phyloP scores from a whole-genome alignment of 2,888 invertebrate genomes.

The Dexiosoma caninum region DNA sequence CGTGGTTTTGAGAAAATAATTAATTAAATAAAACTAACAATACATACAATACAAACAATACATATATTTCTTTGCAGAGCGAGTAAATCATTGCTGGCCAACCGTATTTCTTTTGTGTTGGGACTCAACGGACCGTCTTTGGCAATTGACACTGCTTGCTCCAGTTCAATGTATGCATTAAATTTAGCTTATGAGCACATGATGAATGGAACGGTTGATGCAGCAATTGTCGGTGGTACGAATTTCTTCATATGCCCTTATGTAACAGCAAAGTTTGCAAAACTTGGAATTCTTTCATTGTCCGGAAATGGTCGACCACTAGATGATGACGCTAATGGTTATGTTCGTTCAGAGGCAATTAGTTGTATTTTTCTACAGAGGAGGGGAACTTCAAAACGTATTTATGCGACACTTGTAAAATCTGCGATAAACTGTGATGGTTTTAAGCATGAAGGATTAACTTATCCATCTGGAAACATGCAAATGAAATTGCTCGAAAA shows the following conservation, averaged over 20 bases:
- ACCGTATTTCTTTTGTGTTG: slow-evolving; percentile 92
- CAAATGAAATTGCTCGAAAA: slow-evolving; percentile 82
- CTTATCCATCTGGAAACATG: slow-evolving; percentile 82
- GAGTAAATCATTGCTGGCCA: slow-evolving; percentile 95
- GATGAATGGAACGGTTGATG: slow-evolving; percentile 88
- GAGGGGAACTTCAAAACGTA: slow-evolving; percentile 82
- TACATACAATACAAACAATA: no score
- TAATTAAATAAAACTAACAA: no score
- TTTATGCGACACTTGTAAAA: slow-evolving; percentile 85
- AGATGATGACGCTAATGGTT: slow-evolving; percentile 89
- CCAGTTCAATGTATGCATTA: slow-evolving; percentile 92
- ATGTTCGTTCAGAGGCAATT: slow-evolving; percentile 88
- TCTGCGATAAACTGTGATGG: slow-evolving; percentile 90
- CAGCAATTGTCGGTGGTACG: slow-evolving; percentile 92
- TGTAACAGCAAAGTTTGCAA: slow-evolving; percentile 91
- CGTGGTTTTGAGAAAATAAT: no score
- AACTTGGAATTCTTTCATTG: slow-evolving; percentile 86
- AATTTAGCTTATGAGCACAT: slow-evolving; percentile 89
- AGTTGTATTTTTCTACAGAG: slow-evolving; percentile 86
- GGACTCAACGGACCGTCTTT: slow-evolving; percentile 93
- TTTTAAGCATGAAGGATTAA: slow-evolving; percentile 84
- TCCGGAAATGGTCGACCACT: slow-evolving; percentile 95
- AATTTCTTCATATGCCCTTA: slow-evolving; percentile 92
- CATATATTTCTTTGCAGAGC: slow-evolving; percentile 74
- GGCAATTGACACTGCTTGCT: slow-evolving; percentile 94